Base-by-base conservation (phyloP, 2,888 invertebrate genomes). In the Hydropsyche betteni region DNA sequence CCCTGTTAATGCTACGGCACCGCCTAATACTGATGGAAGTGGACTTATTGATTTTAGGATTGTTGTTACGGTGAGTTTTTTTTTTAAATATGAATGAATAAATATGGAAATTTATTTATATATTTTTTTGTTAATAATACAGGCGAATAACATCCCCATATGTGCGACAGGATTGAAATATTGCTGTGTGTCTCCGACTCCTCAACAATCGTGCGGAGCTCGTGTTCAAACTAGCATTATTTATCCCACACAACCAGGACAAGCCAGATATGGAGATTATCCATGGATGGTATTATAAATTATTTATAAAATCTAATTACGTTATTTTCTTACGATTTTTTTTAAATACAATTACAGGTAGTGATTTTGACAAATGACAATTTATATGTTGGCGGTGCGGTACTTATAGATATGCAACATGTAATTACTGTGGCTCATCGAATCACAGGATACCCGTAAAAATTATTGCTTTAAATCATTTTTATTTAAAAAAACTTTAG, bases 391-490 rank as follows among this genome's bases (percentile, higher is more conserved):
- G 93, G 93, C 34, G 92, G 93, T 51, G 94, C 93, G 8, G 92
- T 91, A 1, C 85, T 94, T 3, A 88, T 94, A 64, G 89, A 91
- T 80, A 85, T 86, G n/a, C 85, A 87, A 34, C 91, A 93, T 82
- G 88, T 94, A 4, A 82, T 94, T 12, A 94, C 94, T 0, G 92
- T 91, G 0, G 93, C 93, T 6, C 94, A 94, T 83, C 91, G 92
- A 82, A 86, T 94, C 74, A 82, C 87, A 44, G 83, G 88, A 76
- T 87, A 90, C 79, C 82, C 88, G 91, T 91, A 84, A 88, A 24
- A 24, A 24, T 24, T 24, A 2, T 58, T n/a, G 14, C 4, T 58
- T 58, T 58, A 10, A 14, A n/a, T 58, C 4, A 8, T 1, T 58
- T n/a, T 58, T 58, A n/a, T 58, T 58, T n/a, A n/a, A 3, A 58